Evolutionary conservation across 2,797 vertebrate genomes (phyloP).

Genomic region (Parambassis ranga): DNA sequence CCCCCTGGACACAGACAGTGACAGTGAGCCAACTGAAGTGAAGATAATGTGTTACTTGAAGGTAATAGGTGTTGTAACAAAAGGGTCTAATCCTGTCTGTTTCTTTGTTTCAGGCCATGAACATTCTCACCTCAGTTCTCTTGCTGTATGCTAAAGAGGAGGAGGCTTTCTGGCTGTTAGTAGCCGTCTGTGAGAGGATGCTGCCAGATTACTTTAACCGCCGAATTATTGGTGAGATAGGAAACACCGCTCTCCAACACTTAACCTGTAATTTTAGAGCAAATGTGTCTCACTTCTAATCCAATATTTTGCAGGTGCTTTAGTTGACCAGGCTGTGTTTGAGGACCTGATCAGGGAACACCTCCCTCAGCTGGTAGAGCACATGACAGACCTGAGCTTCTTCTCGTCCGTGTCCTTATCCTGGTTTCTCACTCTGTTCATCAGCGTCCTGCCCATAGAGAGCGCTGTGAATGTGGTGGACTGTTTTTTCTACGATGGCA

Average conservation of each 20-base stretch:
- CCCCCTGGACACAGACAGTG: no score
- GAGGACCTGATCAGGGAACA: conserved; percentile 95
- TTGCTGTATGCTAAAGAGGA: conserved; percentile 97
- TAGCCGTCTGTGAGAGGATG: conserved; percentile 96
- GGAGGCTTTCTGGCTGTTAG: conserved; percentile 97
- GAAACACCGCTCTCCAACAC: neutral
- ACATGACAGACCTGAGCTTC: conserved; percentile 96
- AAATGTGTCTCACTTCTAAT: neutral
- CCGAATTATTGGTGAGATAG: conserved; percentile 90
- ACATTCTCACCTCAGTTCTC: conserved; percentile 95
- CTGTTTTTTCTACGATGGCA: conserved; percentile 97
- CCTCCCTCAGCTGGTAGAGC: conserved; percentile 93
- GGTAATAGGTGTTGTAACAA: no score
- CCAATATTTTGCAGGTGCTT: conserved; percentile 82
- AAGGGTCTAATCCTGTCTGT: no score
- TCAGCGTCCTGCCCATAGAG: conserved; percentile 96
- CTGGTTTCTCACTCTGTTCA: conserved; percentile 98
- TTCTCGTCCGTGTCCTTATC: conserved; percentile 97
- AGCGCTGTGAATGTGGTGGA: conserved; percentile 97
- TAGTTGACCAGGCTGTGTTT: conserved; percentile 98
- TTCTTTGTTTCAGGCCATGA: conserved; percentile 88
- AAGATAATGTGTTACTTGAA: no score
- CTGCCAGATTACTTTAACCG: conserved; percentile 97
- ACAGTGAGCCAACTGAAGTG: no score
- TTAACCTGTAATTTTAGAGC: neutral